phyloP scores from a whole-genome alignment of 2,797 vertebrate genomes.

The Coranthus polyacanthus region DNA sequence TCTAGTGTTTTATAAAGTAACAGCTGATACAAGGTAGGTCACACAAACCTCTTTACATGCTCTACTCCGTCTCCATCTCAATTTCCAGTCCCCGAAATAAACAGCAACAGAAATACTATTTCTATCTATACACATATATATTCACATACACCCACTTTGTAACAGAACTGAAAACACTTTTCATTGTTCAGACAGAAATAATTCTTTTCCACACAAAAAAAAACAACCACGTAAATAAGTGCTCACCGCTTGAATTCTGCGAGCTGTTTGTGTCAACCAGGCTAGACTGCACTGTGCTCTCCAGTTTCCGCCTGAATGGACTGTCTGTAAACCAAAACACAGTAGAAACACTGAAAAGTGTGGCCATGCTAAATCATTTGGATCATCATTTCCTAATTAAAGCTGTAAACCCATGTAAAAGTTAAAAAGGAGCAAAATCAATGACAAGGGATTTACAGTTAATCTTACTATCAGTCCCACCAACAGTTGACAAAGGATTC shows the following conservation, averaged over 20 bases:
- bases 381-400: slow-evolving; percentile 46
- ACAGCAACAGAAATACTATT: slow-evolving; percentile 22
- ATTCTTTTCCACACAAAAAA: slow-evolving; percentile 45
- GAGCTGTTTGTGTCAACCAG: slow-evolving; percentile 96
- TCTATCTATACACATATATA: slow-evolving; percentile 33
- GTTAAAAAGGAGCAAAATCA: slow-evolving; percentile 37
- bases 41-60: slow-evolving; percentile 47
- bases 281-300: slow-evolving; percentile 92
- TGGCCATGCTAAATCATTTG: slow-evolving; percentile 13
- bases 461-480: slow-evolving; percentile 62
- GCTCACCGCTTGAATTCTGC: slow-evolving; percentile 97
- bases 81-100: slow-evolving; percentile 35
- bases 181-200: slow-evolving; percentile 41
- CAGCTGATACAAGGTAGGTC: slow-evolving; percentile 53
- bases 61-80: slow-evolving; percentile 29
- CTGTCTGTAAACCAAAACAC: slow-evolving; percentile 86
- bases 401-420: slow-evolving; percentile 24
- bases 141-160: slow-evolving; percentile 34
- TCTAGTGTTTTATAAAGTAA: slow-evolving; percentile 56
- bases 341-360: slow-evolving; percentile 54
- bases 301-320: slow-evolving; percentile 92
- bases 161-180: slow-evolving; percentile 52
- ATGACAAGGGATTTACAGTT: slow-evolving; percentile 41
- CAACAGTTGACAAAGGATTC: slow-evolving; percentile 62
- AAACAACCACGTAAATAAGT: slow-evolving; percentile 52